Percentiles rank a stretch among this genome's conserved stretches.
Conservation (phyloP, 2,888 invertebrate species). For the Uloborus plumipes region DNA sequence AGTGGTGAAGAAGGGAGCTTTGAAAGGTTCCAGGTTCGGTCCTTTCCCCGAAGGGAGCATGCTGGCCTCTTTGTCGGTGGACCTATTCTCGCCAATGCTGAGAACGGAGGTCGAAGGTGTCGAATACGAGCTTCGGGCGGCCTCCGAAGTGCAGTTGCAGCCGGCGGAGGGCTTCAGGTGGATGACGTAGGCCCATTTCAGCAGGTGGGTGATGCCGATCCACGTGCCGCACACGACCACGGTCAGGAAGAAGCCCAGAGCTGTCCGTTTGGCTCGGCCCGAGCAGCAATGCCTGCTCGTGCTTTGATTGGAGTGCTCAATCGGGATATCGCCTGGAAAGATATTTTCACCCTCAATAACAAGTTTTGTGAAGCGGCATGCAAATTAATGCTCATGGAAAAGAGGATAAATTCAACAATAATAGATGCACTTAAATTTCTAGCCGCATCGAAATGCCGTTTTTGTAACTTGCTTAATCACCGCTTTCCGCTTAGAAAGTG, state of each 20-base stretch:
- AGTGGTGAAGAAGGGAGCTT: constrained; percentile 94
- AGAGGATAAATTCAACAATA: too few species aligned
- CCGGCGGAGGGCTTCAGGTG: constrained; percentile 14
- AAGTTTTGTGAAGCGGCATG: too few species aligned
- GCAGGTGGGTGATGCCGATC: constrained; percentile 92
- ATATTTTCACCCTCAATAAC: too few species aligned
- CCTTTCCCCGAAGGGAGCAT: neutral
- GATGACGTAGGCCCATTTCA: constrained; percentile 84
- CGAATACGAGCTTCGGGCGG: neutral
- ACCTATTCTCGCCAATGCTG: constrained; percentile 4
- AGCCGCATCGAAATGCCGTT: too few species aligned
- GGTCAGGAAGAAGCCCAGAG: constrained; percentile 89
- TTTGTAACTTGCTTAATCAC: too few species aligned
- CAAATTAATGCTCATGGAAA: too few species aligned
- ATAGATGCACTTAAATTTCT: too few species aligned
- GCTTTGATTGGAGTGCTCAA: constrained; percentile 11
- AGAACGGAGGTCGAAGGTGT: constrained; percentile 6
- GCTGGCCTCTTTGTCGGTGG: constrained; percentile 3
- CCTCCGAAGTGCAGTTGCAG: constrained; percentile 24
- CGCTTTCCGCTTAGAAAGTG: too few species aligned
- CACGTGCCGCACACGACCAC: constrained; percentile 87
- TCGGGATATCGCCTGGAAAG: constrained; percentile 25
- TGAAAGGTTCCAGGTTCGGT: constrained; percentile 68
- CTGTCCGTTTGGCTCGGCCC: constrained; percentile 74
- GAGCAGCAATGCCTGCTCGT: constrained; percentile 54